Conservation (phyloP, 1,140 invertebrate species). For the Frieseomelitta varia region DNA sequence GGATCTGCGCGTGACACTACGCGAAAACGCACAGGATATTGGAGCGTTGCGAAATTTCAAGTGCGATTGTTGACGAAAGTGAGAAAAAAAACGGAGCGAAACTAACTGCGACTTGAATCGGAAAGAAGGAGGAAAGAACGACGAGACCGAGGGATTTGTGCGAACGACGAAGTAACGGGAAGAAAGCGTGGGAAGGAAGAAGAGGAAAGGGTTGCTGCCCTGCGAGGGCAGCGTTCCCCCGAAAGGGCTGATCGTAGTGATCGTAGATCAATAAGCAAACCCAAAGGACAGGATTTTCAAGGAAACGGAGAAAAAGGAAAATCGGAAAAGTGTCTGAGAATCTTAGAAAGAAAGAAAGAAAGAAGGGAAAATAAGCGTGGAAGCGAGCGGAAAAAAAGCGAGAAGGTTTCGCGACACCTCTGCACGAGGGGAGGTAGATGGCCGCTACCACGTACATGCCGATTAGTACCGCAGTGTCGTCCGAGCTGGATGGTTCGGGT, state of each 20-base stretch:
- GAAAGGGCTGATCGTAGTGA: too few species aligned
- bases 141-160: not conserved
- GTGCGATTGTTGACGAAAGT: too few species aligned
- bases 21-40: too few species aligned
- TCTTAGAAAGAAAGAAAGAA: not conserved
- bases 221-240: too few species aligned
- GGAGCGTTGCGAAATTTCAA: not conserved
- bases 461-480: constrained; percentile 86
- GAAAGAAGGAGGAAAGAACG: too few species aligned
- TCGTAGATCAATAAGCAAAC: too few species aligned
- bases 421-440: constrained; percentile 83
- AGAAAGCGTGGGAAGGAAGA: too few species aligned
- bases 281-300: too few species aligned
- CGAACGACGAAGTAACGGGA: too few species aligned
- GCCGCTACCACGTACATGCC: constrained; percentile 93
- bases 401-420: constrained; percentile 49
- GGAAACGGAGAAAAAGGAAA: not conserved
- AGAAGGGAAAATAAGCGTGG: not conserved
- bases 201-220: too few species aligned
- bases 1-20: not conserved
- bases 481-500: constrained; percentile 89
- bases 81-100: too few species aligned
- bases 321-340: not conserved
- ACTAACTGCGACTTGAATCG: too few species aligned
- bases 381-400: not conserved